Evolutionary conservation across 2,113 vertebrate species (phyloP).

Genomic region (Vidua macroura): DNA sequence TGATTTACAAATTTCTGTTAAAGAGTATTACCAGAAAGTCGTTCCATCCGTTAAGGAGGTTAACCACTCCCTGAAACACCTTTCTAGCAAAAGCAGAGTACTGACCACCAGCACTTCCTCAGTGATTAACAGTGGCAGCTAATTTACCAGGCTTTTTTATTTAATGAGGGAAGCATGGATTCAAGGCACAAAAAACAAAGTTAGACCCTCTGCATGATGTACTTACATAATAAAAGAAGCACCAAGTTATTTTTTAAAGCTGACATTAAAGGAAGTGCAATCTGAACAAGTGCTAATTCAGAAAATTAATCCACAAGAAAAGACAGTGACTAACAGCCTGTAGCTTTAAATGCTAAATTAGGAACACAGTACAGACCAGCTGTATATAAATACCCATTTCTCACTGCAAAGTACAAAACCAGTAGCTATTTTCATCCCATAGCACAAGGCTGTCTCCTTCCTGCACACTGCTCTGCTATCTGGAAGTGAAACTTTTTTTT

Average conservation of each 20-base stretch:
- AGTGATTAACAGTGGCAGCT: not conserved
- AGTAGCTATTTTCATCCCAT: not conserved
- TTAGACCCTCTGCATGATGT: not conserved
- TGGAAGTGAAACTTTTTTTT: not conserved
- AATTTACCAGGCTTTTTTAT: not conserved
- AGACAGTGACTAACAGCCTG: not conserved
- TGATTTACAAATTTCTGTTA: not conserved
- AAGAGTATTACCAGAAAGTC: not conserved
- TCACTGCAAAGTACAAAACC: not conserved
- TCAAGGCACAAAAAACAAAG: not conserved
- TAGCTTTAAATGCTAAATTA: not conserved
- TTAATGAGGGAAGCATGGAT: not conserved
- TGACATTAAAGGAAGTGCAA: not conserved
- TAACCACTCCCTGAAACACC: not conserved
- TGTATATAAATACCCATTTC: not conserved
- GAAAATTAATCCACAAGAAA: not conserved
- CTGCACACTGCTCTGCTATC: not conserved
- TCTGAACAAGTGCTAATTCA: not conserved
- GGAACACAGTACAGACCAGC: not conserved
- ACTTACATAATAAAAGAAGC: not conserved
- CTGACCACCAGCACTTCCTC: not conserved
- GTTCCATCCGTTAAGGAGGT: too few species aligned
- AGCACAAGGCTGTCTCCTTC: not conserved
- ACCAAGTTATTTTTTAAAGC: not conserved
- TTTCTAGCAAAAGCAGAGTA: not conserved